phyloP scores from a whole-genome alignment of 2,888 invertebrate genomes.

The Andrena marginata region DNA sequence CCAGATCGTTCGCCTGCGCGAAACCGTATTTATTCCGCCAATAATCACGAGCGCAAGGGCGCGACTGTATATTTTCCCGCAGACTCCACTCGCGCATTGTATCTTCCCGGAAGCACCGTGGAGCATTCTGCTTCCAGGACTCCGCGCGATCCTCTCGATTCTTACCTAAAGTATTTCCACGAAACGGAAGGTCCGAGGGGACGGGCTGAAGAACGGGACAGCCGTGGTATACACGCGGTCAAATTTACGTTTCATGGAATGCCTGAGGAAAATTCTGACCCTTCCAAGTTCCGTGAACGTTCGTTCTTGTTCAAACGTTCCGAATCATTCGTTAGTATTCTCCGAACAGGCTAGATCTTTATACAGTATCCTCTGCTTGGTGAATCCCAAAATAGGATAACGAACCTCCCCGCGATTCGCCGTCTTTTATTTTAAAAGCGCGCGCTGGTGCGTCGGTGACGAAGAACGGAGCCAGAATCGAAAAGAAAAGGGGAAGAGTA shows the following conservation, averaged over 20 bases:
- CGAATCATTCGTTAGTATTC: neutral
- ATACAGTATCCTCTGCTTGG: too few relatives aligned
- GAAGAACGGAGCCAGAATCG: neutral
- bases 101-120: slow-evolving; percentile 39
- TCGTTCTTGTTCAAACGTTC: too few relatives aligned
- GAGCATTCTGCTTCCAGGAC: neutral
- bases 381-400: too few relatives aligned
- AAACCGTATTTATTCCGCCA: slow-evolving; percentile 64
- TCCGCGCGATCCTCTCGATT: slow-evolving; percentile 6
- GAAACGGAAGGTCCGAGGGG: neutral
- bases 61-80: slow-evolving; percentile 68
- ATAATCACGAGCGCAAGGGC: slow-evolving; percentile 65
- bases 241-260: neutral
- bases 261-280: neutral
- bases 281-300: neutral
- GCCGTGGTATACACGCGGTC: neutral
- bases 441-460: too few relatives aligned
- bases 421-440: too few relatives aligned
- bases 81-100: slow-evolving; percentile 40
- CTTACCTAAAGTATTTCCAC: neutral
- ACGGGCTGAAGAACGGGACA: neutral
- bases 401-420: too few relatives aligned
- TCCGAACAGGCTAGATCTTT: neutral
- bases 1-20: slow-evolving; percentile 13
- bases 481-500: neutral